Conservation (phyloP, 2,797 vertebrate genomes). For the Lacerta agilis region DNA sequence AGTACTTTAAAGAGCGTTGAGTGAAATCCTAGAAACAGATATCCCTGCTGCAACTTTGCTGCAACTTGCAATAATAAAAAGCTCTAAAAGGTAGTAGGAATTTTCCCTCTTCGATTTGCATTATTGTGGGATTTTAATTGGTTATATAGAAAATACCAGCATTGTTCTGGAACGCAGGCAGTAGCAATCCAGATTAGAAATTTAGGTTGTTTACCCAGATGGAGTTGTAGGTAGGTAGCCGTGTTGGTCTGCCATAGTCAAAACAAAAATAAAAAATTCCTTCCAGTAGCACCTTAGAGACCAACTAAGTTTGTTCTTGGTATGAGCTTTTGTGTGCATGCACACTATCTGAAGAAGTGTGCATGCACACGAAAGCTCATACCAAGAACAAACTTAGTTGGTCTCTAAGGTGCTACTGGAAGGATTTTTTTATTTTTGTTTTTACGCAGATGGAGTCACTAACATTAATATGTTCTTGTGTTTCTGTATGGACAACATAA, state of each 20-base stretch:
- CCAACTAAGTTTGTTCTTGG: too few relatives aligned
- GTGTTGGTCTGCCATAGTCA: too few relatives aligned
- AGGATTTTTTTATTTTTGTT: too few relatives aligned
- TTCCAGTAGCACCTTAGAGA: too few relatives aligned
- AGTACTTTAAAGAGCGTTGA: slow-evolving; percentile 34
- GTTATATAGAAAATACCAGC: background rate
- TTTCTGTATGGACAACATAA: background rate
- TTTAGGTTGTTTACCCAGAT: background rate
- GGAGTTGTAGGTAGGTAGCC: background rate
- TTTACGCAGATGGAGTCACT: background rate
- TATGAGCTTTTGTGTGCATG: too few relatives aligned
- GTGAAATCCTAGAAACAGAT: slow-evolving; percentile 36
- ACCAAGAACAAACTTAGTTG: too few relatives aligned
- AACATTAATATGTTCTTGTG: background rate
- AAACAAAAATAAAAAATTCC: too few relatives aligned
- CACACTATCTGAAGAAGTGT: too few relatives aligned
- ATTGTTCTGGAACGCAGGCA: background rate
- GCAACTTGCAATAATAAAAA: slow-evolving; percentile 31
- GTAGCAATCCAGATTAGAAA: slow-evolving; percentile 3
- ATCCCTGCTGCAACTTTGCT: slow-evolving; percentile 13
- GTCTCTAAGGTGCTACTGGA: too few relatives aligned
- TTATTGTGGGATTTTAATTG: background rate
- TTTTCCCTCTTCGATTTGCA: slow-evolving; percentile 26
- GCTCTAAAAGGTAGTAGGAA: slow-evolving; percentile 8
- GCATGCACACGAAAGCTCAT: too few relatives aligned